Base-by-base conservation (phyloP, 2,888 invertebrate genomes). In the Flabesymbios commensalis region DNA sequence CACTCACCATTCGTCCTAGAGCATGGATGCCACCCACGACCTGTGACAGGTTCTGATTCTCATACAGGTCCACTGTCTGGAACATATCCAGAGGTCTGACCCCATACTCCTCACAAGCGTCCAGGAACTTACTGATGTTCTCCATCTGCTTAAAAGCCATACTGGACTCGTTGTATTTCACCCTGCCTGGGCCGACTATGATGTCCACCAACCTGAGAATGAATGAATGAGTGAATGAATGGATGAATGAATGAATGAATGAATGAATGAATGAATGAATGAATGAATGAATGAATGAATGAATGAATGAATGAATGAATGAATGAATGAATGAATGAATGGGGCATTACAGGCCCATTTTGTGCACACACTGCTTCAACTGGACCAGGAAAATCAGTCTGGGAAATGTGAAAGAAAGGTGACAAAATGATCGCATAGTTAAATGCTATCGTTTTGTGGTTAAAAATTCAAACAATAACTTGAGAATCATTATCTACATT, bases 21-120 rank as follows among this genome's bases (percentile, higher is more conserved):
- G 96, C 89, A 78, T 92, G 94, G 54, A 99, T 85, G 77, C 94
- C 93, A 58, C 96, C 87, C n/a, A 94, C 93, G 49, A 98, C 97
- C 87, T 97, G 96, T 65, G 93, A 88, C 85, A 97, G 91, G 86
- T 99, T 98, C 76, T 96, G 90, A 78, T 90, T 90, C 83, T 99
- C 98, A 79, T 95, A 98, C 42, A 99, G 87, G 86, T 99, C 98
- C 49, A 97, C 96, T 0, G 98, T 98, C 85, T 98, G 98, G 88
- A 99, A 99, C 79, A 95, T 94, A 86, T 98, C 97, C 81, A 94
- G 93, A 81, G 96, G 93, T 19, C 93, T 92, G 1, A 97, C 91
- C 48, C 98, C 98, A 84, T 95, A 98, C 70, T 90, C 90, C 80
- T 88, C 89, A 59, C 93, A 93, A n/a, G 90, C 90, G 73, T 90